These are phyloP conservation scores for Glyphotaelius pellucidus DNA, from an alignment of 2,888 invertebrate genomes.

Conservation along the genomic window DNA sequence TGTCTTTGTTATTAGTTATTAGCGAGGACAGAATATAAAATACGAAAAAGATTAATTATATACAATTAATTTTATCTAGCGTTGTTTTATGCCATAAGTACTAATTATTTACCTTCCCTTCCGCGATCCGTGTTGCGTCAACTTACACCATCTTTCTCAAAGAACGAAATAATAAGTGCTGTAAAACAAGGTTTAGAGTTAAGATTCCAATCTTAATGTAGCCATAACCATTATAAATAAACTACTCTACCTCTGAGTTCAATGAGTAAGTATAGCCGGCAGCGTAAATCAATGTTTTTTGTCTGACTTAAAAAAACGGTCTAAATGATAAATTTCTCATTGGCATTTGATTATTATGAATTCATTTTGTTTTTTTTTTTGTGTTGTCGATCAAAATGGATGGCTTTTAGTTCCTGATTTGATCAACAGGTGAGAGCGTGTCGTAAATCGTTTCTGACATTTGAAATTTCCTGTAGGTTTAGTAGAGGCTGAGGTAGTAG, in stretches of 20 bases:
- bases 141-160: not conserved
- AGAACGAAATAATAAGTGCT: not conserved
- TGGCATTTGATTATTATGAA: not conserved
- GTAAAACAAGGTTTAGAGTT: not conserved
- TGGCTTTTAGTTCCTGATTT: not conserved
- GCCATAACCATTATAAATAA: not conserved
- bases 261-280: not conserved
- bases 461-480: not conserved
- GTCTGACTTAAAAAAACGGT: not conserved
- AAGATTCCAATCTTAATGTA: not conserved
- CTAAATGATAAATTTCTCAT: not conserved
- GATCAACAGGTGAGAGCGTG: slow-evolving; percentile 3
- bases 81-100: not conserved
- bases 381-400: not conserved
- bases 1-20: not conserved
- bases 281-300: not conserved
- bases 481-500: not conserved
- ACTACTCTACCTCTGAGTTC: not conserved
- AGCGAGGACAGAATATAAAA: not conserved
- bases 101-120: not conserved
- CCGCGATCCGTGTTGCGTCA: not conserved
- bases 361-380: not conserved
- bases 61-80: not conserved
- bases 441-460: not conserved
- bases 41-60: not conserved